A percentile compares a stretch with the other conserved stretches of the same genome.
These are phyloP conservation scores for Coptodon rendalli DNA, from an alignment of 2,113 vertebrate species.

Conservation along the genomic window DNA sequence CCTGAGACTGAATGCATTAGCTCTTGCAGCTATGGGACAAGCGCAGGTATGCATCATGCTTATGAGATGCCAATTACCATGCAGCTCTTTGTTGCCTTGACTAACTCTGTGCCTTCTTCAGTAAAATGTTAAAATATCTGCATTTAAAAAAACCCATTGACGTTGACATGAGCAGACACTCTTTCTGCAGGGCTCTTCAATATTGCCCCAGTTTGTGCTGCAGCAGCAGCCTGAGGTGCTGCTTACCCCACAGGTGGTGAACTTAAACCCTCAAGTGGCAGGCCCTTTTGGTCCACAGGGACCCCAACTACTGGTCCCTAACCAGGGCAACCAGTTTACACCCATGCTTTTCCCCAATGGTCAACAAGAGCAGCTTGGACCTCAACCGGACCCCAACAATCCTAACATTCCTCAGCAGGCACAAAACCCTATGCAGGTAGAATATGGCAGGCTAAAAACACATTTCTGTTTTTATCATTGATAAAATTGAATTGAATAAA, in stretches of 20 bases:
- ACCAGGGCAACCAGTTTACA: constrained; percentile 60
- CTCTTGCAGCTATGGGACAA: constrained; percentile 62
- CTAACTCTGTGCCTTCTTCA: background rate
- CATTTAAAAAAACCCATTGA: background rate
- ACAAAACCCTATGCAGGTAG: constrained; percentile 67
- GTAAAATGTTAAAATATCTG: background rate
- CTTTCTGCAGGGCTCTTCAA: constrained; percentile 37
- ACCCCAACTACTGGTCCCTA: constrained; percentile 56
- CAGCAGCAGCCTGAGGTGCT: constrained; percentile 66
- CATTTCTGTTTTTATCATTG: background rate
- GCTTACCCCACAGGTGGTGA: constrained; percentile 64
- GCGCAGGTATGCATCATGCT: constrained; percentile 38
- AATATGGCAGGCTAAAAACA: background rate
- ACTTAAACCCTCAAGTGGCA: constrained; percentile 61
- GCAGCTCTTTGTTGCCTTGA: background rate
- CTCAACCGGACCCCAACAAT: constrained; percentile 48
- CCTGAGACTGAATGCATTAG: constrained; percentile 63
- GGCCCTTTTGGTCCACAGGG: constrained; percentile 61
- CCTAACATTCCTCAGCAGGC: constrained; percentile 41
- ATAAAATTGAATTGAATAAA: too few relatives aligned
- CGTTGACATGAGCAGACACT: background rate
- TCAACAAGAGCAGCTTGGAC: constrained; percentile 61
- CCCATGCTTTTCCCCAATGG: constrained; percentile 46
- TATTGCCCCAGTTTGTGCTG: constrained; percentile 62
- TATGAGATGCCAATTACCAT: background rate